Base-by-base conservation (phyloP, 2,113 vertebrate genomes). In the Spea bombifrons region DNA sequence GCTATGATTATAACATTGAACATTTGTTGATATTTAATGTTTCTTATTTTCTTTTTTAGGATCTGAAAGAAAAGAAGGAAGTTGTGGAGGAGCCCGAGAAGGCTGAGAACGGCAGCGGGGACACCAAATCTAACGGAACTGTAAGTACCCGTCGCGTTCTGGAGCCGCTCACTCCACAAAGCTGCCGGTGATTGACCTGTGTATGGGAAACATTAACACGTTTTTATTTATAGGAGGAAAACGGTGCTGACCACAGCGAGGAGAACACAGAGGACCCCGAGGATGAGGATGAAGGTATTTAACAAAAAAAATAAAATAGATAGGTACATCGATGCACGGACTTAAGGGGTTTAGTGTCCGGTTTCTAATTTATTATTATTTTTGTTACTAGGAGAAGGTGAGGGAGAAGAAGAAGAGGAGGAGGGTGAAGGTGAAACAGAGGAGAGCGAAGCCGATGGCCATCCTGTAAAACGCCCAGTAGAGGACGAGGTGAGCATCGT, bases 11-110 rank as follows among this genome's bases (percentile, higher is more conserved):
- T 68, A 68, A 4, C 45, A 47, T 7, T 17, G 12, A 8, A 43
- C 17, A 7, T 30, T 30, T 30, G 30, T 30, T 30, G 30, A 30
- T 30, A 30, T 30, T 30, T 46, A 44, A 45, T 7, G 45, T 64
- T 43, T 59, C 30, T 68, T 13, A 0, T n/a, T 12, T 16, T 30
- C 4, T 13, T 66, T 8, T 77, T 16, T 15, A 94, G 92, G 93
- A 94, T 68, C 88, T 93, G 83, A 94, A 94, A 72, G 92, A 94
- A 82, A 93, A 93, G 88, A 93, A 92, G 85, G 93, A 92, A 83
- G 88, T 83, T 5, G 87, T 85, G 52, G 90, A 86, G 83, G 86
- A 87, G 84, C 82, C 82, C 30, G 66, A 85, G 63, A 78, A 83
- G 57, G 76, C 81, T 49, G 90, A 91, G 84, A 88, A 89, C 63